Base-by-base conservation (phyloP, 2,888 invertebrate species). In the Lepidocyrtoides sp. region DNA sequence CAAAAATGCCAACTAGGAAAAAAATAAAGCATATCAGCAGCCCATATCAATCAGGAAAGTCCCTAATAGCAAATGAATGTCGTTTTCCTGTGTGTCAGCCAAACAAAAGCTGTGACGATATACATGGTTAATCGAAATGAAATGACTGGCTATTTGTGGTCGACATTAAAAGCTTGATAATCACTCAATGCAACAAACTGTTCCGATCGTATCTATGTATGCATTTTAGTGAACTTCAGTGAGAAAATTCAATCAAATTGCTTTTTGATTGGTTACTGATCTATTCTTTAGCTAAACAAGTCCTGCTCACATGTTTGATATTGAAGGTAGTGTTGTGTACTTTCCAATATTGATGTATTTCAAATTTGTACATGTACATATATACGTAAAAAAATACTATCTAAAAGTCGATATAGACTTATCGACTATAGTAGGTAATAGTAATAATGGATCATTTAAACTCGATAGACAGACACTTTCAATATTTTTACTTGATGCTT, bases 31-130 rank as follows among this genome's bases (percentile, higher is more conserved):
- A 72, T 36, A 36, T 36, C 7, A 36, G 36, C n/a, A n/a, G n/a
- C n/a, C n/a, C n/a, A n/a, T n/a, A n/a, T n/a, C n/a, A 20, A 72
- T 20, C 41, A 75, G 75, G 44, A 23, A 44, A 29, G 44, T 75
- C 20, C 20, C 44, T 75, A 23, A 75, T 26, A n/a, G 20, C 44
- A 36, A 72, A 8, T 12, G n/a, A n/a, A 54, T 54, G 54, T 36
- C 2, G 36, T 54, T 54, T 54, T 5, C 54, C 17, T 54, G 14
- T 54, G 14, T 72, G 63, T 29, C 63, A 32, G 26, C 26, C 14
- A 32, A 63, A 63, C 17, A 23, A 63, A 32, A 69, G 36, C n/a
- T 36, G 1, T 32, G 36, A 75, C 20, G 14, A n/a, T n/a, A n/a
- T n/a, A n/a, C n/a, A n/a, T n/a, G n/a, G n/a, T n/a, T n/a, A n/a